phyloP scores from a whole-genome alignment of 2,113 vertebrate species.

The Tachysurus vachellii region DNA sequence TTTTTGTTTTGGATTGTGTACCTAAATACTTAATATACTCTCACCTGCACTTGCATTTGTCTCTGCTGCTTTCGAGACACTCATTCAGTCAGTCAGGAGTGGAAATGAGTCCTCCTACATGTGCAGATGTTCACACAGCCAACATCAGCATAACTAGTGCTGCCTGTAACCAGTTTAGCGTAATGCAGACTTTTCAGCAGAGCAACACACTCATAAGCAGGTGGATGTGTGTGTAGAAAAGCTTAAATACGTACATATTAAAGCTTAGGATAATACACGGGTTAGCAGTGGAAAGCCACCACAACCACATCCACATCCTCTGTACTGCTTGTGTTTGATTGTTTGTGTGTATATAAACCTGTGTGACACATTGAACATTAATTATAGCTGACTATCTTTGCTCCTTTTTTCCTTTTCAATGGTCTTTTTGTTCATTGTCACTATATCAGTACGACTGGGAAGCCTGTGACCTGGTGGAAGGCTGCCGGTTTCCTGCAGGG shows the following conservation, averaged over 20 bases:
- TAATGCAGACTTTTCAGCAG: conserved; percentile 10
- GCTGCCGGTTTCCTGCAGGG: conserved; percentile 1
- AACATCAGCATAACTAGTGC: conserved; percentile 1
- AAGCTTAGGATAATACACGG: neutral
- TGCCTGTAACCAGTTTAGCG: conserved; percentile 20
- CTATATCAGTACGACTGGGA: neutral
- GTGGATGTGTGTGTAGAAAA: conserved; percentile 7
- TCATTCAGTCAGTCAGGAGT: neutral
- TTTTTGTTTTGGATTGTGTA: neutral
- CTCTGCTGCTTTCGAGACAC: neutral
- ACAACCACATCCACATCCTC: neutral
- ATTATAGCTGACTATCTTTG: neutral
- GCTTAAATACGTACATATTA: conserved; percentile 19
- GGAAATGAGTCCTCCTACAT: neutral
- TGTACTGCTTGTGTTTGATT: neutral
- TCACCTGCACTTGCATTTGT: neutral
- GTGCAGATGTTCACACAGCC: neutral
- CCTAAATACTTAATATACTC: neutral
- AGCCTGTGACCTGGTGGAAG: neutral
- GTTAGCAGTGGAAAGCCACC: neutral
- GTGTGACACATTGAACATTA: neutral
- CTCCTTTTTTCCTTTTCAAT: neutral
- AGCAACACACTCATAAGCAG: conserved; percentile 10
- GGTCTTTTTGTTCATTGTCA: neutral
- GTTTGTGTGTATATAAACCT: neutral